Conservation (phyloP, 2,113 vertebrate species). For the Puntigrus tetrazona region DNA sequence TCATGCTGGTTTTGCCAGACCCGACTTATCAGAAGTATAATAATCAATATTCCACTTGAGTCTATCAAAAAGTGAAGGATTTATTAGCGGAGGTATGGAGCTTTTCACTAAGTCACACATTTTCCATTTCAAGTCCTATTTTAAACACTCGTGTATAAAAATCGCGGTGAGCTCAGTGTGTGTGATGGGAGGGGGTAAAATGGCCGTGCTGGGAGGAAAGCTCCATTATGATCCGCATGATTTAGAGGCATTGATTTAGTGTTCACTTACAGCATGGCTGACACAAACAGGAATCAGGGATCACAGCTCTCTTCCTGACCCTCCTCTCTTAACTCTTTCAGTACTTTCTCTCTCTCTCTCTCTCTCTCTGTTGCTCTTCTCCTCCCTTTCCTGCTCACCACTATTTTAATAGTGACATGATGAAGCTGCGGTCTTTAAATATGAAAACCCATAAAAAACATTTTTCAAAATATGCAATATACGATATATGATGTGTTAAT, state of each 20-base stretch:
- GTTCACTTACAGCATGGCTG: slow-evolving; percentile 38
- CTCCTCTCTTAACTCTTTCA: slow-evolving; percentile 30
- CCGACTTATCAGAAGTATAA: not conserved
- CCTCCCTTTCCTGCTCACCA: not conserved
- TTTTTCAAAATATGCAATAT: not conserved
- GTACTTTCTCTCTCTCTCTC: slow-evolving; percentile 15
- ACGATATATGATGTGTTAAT: not conserved
- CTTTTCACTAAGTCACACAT: not conserved
- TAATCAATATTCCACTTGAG: slow-evolving; percentile 12
- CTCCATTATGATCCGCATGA: slow-evolving; percentile 42
- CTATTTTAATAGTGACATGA: not conserved
- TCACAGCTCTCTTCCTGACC: slow-evolving; percentile 40
- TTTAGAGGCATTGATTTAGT: slow-evolving; percentile 50
- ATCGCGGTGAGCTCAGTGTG: not conserved
- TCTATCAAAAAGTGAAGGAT: not conserved
- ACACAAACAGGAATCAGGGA: slow-evolving; percentile 49
- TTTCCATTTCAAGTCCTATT: not conserved
- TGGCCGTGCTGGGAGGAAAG: slow-evolving; percentile 38
- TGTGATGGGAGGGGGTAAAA: not conserved
- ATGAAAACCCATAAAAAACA: not conserved
- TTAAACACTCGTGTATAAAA: not conserved
- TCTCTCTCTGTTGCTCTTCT: slow-evolving; percentile 13
- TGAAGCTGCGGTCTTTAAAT: not conserved
- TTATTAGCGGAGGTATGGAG: not conserved
- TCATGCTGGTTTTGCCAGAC: not conserved